Conservation (phyloP, 2,113 vertebrate species). For the Crotalus tigris region DNA sequence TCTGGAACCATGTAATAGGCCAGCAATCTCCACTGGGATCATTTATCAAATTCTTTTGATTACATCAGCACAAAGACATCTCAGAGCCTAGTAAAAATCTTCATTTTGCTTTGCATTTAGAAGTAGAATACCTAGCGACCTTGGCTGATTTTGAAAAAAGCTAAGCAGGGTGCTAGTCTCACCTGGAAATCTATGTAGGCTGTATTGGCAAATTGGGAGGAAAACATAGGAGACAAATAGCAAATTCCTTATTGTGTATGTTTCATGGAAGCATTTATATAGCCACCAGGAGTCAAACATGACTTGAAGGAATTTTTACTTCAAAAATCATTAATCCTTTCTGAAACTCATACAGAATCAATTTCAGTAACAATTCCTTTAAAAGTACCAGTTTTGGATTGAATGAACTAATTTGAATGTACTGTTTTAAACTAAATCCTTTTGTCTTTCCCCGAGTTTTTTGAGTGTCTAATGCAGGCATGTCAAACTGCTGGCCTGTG, state of each 20-base stretch:
- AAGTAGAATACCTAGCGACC: background rate
- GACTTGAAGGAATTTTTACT: background rate
- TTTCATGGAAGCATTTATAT: background rate
- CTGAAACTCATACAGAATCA: background rate
- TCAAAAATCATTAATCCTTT: background rate
- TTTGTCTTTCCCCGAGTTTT: background rate
- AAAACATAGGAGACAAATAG: background rate
- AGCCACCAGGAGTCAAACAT: background rate
- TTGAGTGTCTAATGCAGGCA: too few species aligned
- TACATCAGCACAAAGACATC: slow-evolving; percentile 27
- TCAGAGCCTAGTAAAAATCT: slow-evolving; percentile 34
- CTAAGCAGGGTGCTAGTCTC: background rate
- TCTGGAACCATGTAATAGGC: slow-evolving; percentile 19
- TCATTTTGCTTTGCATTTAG: slow-evolving; percentile 19
- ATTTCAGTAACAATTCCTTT: background rate
- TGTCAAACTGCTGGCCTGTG: too few species aligned
- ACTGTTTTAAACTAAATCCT: background rate
- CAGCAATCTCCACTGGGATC: slow-evolving; percentile 10
- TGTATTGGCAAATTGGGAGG: background rate
- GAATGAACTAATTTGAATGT: background rate
- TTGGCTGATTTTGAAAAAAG: background rate
- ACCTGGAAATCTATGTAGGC: background rate
- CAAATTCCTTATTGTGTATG: background rate
- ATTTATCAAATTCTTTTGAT: slow-evolving; percentile 32
- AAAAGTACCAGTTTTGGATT: background rate